Evolutionary conservation across 92 coral and sea anemone genomes (phyloP), one percentile per base, ranked within the genome.

Genomic region (Blastomussa wellsi): DNA sequence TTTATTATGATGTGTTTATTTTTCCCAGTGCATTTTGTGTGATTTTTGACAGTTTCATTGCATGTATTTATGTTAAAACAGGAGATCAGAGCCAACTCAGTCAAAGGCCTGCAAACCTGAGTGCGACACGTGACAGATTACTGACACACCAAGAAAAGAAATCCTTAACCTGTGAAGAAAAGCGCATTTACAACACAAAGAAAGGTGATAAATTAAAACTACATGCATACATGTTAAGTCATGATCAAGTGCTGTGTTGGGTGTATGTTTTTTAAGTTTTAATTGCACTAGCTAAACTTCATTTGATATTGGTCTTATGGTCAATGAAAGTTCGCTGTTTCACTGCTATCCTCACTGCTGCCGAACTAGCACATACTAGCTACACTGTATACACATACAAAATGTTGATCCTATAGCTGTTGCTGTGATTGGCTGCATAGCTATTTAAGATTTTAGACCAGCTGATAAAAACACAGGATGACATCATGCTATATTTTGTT

Each of bases 181-280:
- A 62, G 73, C 72, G 83, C 19, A 26, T 60, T 11, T 79, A 79
- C 74, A 79, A 79, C 83, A 79, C 72, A 79, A 60, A 79, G 83
- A 60, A 79, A 60, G 83, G 11, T 24, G 22, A 19, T 22, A 10
- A 38, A 38, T 52, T 6, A 28, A 26, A 76, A 47, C 49, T 60
- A 22, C 60, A 33, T 36, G 53, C 38, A 36, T 37, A 60, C 22
- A 8, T 37, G 26, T 78, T 35, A 36, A 60, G 82, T 11, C 57
- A 59, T 41, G 55, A 57, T 78, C 37, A 59, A 78, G 49, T 39
- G 44, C 44, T 39, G 44, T 39, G 44, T 39, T 39, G 44, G 44
- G 44, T 39, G 44, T 39, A 3, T 39, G 44, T 78, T 57, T 53
- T 31, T 32, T 36, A 59, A 78, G 51, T 37, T 60, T 36, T 39